Percentiles rank a stretch among this genome's conserved stretches.
phyloP scores from a whole-genome alignment of 2,113 vertebrate genomes.

The Herpetotheres cachinnans region DNA sequence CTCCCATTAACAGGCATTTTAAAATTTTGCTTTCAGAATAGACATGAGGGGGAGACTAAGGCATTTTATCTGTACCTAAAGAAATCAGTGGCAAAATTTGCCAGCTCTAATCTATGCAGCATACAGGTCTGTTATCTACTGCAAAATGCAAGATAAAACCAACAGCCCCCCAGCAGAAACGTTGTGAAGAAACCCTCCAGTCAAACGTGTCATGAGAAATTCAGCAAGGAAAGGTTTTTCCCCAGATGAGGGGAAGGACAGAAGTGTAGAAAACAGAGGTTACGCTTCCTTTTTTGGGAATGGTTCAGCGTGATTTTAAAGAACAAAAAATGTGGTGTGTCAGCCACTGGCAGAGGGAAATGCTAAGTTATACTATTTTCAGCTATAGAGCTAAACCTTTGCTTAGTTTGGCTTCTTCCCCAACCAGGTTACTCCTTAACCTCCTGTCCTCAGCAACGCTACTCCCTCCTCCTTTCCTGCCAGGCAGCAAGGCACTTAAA shows the following conservation, averaged over 20 bases:
- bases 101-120: neutral
- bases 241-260: neutral
- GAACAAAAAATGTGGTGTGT: constrained; percentile 40
- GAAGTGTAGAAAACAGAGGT: constrained; percentile 28
- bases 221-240: constrained; percentile 22
- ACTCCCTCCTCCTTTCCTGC: neutral
- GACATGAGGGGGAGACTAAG: neutral
- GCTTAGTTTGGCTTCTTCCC: constrained; percentile 52
- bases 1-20: neutral
- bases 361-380: constrained; percentile 27
- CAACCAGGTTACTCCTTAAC: constrained; percentile 27
- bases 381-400: constrained; percentile 24
- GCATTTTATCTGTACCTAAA: constrained; percentile 37
- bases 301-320: constrained; percentile 16
- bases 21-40: neutral
- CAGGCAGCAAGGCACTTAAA: neutral
- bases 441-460: neutral
- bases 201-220: constrained; percentile 15
- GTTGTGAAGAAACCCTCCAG: neutral
- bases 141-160: constrained; percentile 23
- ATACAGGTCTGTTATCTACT: constrained; percentile 32
- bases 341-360: constrained; percentile 46
- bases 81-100: constrained; percentile 26
- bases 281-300: constrained; percentile 55
- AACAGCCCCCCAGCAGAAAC: constrained; percentile 10